phyloP scores from a whole-genome alignment of 2,797 vertebrate species.

The Onychomys arenicola region DNA sequence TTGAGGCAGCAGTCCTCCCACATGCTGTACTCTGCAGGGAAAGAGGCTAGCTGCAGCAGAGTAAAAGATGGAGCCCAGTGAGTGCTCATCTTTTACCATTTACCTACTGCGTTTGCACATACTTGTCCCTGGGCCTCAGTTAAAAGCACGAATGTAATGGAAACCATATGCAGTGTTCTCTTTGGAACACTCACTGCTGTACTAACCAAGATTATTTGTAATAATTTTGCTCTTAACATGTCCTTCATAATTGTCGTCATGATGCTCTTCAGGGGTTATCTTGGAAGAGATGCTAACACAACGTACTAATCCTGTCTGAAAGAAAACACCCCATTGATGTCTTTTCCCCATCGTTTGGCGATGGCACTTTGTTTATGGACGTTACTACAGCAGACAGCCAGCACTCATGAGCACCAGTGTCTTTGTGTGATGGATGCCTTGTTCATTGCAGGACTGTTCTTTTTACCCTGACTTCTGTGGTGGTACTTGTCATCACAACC shows the following conservation, averaged over 20 bases:
- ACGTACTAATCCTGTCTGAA: not conserved
- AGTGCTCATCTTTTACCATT: not conserved
- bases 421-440: slow-evolving; percentile 66
- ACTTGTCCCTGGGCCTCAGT: not conserved
- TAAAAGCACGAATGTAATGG: not conserved
- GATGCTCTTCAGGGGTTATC: not conserved
- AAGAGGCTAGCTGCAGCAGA: not conserved
- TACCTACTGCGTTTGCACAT: not conserved
- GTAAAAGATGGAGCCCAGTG: not conserved
- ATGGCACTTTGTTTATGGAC: not conserved
- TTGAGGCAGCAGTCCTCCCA: not conserved
- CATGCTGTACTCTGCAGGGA: not conserved
- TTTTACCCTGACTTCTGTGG: slow-evolving; percentile 95
- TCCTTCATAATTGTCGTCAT: slow-evolving; percentile 18
- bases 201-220: not conserved
- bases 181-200: not conserved
- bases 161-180: not conserved
- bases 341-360: slow-evolving; percentile 54
- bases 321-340: not conserved
- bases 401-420: not conserved
- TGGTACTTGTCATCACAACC: slow-evolving; percentile 97
- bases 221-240: slow-evolving; percentile 46
- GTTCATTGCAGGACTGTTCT: slow-evolving; percentile 93
- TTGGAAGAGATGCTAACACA: slow-evolving; percentile 15
- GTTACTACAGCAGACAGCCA: slow-evolving; percentile 24